phyloP scores from a whole-genome alignment of 1,140 invertebrate species.

The Drosophila virilis region DNA sequence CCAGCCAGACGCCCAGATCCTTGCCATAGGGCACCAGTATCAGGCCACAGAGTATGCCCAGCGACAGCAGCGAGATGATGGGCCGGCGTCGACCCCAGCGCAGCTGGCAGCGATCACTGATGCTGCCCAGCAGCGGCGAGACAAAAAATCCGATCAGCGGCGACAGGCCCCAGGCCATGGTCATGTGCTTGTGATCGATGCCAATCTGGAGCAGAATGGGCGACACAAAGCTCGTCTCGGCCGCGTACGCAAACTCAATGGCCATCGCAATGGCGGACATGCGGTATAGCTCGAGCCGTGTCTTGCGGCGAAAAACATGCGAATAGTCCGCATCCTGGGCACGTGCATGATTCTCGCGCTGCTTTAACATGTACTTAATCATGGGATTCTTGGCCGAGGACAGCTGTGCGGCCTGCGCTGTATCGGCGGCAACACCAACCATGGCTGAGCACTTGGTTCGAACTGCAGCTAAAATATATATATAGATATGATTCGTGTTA shows the following conservation, averaged over 20 bases:
- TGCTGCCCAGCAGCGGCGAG: conserved; percentile 91
- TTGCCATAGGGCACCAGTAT: conserved; percentile 91
- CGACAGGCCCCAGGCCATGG: conserved; percentile 92
- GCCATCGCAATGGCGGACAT: conserved; percentile 93
- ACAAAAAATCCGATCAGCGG: conserved; percentile 92
- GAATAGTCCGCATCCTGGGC: conserved; percentile 84
- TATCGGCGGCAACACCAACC: conserved; percentile 68
- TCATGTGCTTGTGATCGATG: conserved; percentile 89
- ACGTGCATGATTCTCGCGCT: conserved; percentile 75
- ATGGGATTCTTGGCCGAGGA: conserved; percentile 77
- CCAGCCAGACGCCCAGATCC: conserved; percentile 87
- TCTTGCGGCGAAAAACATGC: conserved; percentile 87
- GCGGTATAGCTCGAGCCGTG: conserved; percentile 88
- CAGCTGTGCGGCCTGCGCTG: conserved; percentile 53
- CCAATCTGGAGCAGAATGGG: conserved; percentile 92
- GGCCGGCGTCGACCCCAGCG: conserved; percentile 90
- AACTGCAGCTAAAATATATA: conserved; percentile 11
- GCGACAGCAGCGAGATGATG: conserved; percentile 90
- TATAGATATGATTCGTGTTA: not conserved
- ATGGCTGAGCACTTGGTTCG: conserved; percentile 39
- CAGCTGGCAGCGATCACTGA: conserved; percentile 90
- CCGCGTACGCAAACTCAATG: conserved; percentile 94
- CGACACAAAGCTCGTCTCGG: conserved; percentile 94
- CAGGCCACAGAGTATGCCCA: conserved; percentile 90
- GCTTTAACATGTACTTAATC: conserved; percentile 80